Evolutionary conservation across 2,797 vertebrate species (phyloP), one percentile per base, ranked within the genome.

Genomic region (Hoplostethus atlanticus): DNA sequence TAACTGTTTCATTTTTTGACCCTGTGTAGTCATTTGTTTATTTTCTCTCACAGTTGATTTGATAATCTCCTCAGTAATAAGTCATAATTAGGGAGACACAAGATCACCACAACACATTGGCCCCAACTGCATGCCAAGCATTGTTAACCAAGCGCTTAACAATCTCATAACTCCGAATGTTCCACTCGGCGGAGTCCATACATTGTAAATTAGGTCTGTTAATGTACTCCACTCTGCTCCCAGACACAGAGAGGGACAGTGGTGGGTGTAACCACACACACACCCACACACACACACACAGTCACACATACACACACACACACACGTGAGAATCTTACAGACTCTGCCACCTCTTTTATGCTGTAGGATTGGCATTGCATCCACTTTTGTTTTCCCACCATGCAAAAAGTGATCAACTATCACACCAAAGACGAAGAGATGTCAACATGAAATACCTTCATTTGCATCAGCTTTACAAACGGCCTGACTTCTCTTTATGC

Each of bases 391-490:
- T 90, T 89, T 85, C 87, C 80, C 87, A 84, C 84, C 76, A 68
- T 76, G 87, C 92, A 90, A 91, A 89, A 93, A 92, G 92, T 92
- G 91, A 94, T 93, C 93, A 93, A 92, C 89, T 91, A 84, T 92
- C 91, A 91, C 92, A 92, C 91, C 89, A 80, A 87, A 87, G 91
- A 93, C 90, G 89, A 89, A 90, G 91, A 90, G 65, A 92, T 84
- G 90, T 92, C 91, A 91, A 93, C 89, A 89, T 91, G 88, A 94
- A 94, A 94, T 91, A 89, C 87, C 89, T 93, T 94, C 88, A 94
- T 95, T 94, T 95, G 92, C 93, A 94, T 94, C 82, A 73, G 89
- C 91, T 90, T 93, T 91, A 81, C 87, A 87, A 92, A 81, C 77
- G 67, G 87, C 85, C 90, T 84, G 89, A 92, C 92, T 93, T 92